Percentiles rank a stretch among this genome's conserved stretches.
Evolutionary conservation across 2,797 vertebrate species (phyloP).

Genomic region (Manis crassicaudata): DNA sequence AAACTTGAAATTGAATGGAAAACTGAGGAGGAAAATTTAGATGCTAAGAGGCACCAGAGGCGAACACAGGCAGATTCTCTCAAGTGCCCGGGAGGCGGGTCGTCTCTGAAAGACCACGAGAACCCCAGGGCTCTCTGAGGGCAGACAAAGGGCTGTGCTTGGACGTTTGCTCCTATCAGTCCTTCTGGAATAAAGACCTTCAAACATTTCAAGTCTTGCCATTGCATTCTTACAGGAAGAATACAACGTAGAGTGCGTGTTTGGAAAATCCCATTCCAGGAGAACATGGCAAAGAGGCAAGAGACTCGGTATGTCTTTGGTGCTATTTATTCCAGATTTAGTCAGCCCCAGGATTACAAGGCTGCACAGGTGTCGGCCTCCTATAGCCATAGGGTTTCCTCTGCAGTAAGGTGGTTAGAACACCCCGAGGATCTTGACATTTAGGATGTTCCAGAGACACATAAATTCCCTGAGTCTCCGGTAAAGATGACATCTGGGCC

Average conservation of each 20-base stretch:
- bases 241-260: background rate
- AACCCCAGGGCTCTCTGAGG: too few species aligned
- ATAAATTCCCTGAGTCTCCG: background rate
- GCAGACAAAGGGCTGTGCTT: background rate
- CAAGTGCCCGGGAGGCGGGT: rapidly evolving
- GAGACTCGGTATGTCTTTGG: background rate
- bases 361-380: background rate
- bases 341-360: background rate
- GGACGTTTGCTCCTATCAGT: background rate
- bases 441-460: background rate
- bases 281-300: rapidly evolving
- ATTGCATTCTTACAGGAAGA: background rate
- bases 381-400: background rate
- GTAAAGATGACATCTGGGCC: background rate
- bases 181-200: background rate
- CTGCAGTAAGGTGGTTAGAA: background rate
- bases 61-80: too few species aligned
- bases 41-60: too few species aligned
- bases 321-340: too few species aligned
- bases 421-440: background rate
- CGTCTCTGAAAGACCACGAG: background rate
- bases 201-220: background rate
- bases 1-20: background rate
- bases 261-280: background rate
- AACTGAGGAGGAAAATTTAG: background rate